Base-by-base conservation (phyloP, 1,140 invertebrate species). In the Streblospio benedicti region DNA sequence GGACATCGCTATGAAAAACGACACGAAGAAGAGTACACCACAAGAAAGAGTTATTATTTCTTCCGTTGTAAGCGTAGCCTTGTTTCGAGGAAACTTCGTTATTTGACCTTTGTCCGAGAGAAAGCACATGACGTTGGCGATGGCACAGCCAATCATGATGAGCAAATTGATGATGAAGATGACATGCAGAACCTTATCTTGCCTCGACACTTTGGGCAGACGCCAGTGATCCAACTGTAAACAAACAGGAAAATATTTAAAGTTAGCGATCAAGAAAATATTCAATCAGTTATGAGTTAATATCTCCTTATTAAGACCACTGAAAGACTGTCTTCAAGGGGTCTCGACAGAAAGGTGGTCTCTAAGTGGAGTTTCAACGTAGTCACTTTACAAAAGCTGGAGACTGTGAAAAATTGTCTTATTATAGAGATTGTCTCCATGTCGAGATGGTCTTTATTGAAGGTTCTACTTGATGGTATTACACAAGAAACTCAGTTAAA, bases 1-100 rank as follows among this genome's bases (percentile, higher is more conserved):
- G 60, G 82, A 81, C 78, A 83, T 83, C 35, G 81, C 80, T 6
- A 82, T 70, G 67, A 83, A 83, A 62, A 83, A 83, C 6, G 81
- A 79, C 20, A 82, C 72, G 66, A 83, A 83, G 66, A 83, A 83
- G 28, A 80, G 66, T 4, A 83, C 79, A 0, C 81, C 81, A 67
- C 81, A 82, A 0, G 78, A 74, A 18, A 83, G 69, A 1, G 81
- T 82, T 5, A 82, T 74, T 14, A 81, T 72, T 64, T 82, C 81
- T 31, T 80, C 77, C 4, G 72, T 69, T 0, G 77, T 81, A 33
- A 82, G 71, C 54, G 81, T 74, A 16, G 74, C 71, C 45, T 77
- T 74, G 60, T 76, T 72, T 23, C 70, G 69, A 1, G 68, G 63
- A 49, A 66, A 25, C 51, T 70, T 69, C n/a, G 61, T 64, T 14